Evolutionary conservation across 2,888 invertebrate genomes (phyloP).

Genomic region (Macropis europaea): DNA sequence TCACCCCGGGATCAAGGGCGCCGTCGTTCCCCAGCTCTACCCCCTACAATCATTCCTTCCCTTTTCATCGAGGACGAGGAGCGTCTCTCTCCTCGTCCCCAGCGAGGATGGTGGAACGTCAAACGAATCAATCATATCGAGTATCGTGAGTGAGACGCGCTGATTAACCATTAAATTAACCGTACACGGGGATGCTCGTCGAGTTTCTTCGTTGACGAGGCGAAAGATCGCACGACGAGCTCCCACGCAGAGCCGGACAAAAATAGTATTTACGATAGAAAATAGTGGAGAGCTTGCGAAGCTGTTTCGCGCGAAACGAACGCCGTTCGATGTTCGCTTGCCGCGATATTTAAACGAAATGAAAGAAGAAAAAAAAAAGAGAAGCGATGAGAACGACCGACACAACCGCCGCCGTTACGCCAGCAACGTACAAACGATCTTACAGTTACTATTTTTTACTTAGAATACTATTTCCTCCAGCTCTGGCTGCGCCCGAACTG

Average conservation of each 20-base stretch:
- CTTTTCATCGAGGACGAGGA: conserved; percentile 24
- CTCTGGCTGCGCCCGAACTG: conserved; percentile 43
- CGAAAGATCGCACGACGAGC: conserved; percentile 7
- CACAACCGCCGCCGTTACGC: conserved; percentile 21
- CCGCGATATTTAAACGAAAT: conserved; percentile 18
- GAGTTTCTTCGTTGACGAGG: not conserved
- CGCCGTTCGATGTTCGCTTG: conserved; percentile 45
- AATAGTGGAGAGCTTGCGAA: conserved; percentile 48
- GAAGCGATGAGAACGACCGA: too few relatives aligned
- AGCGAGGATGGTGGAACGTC: conserved; percentile 28
- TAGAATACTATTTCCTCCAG: conserved; percentile 48
- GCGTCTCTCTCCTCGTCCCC: conserved; percentile 34
- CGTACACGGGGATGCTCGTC: conserved; percentile 22
- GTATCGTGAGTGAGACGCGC: conserved; percentile 55
- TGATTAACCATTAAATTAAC: conserved; percentile 41
- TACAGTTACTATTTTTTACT: conserved; percentile 46
- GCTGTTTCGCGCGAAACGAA: conserved; percentile 29
- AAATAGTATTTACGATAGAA: conserved; percentile 52
- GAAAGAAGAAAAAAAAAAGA: conserved; percentile 5
- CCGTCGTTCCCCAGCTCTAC: conserved; percentile 19
- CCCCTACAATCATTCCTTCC: conserved; percentile 13
- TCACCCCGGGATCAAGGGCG: conserved; percentile 25
- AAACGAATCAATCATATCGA: conserved; percentile 64
- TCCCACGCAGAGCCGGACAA: conserved; percentile 36
- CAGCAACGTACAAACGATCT: conserved; percentile 44